phyloP scores from a whole-genome alignment of 2,888 invertebrate species.

The Eucera pruinosa region DNA sequence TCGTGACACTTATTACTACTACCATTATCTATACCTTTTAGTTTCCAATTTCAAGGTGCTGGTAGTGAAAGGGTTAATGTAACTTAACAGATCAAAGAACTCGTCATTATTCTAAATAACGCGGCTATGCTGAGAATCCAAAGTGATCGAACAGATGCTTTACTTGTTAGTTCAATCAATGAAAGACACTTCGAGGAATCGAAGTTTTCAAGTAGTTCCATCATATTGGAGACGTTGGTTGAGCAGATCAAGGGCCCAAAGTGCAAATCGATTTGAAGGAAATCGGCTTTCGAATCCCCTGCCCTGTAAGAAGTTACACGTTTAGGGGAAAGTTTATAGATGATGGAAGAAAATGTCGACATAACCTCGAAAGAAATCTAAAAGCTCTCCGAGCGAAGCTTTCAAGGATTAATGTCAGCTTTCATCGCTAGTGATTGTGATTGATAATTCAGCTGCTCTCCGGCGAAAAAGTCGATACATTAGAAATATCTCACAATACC shows the following conservation, averaged over 20 bases:
- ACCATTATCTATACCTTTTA: too few relatives aligned
- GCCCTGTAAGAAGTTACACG: constrained; percentile 32
- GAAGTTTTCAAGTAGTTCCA: constrained; percentile 36
- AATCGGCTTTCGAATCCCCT: constrained; percentile 28
- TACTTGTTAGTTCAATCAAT: constrained; percentile 27
- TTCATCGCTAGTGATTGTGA: constrained; percentile 37
- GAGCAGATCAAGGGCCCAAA: constrained; percentile 23
- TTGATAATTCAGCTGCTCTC: constrained; percentile 22
- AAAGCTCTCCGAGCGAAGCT: constrained; percentile 10
- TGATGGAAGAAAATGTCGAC: constrained; percentile 30
- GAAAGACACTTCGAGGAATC: constrained; percentile 21
- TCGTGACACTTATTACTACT: too few relatives aligned
- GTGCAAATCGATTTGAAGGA: constrained; percentile 45
- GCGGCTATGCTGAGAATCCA: neutral
- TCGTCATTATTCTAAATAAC: constrained; percentile 1
- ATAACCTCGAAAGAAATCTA: constrained; percentile 22
- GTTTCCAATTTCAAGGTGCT: too few relatives aligned
- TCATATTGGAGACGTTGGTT: constrained; percentile 5
- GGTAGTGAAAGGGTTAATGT: too few relatives aligned
- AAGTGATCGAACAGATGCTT: neutral
- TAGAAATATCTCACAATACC: neutral
- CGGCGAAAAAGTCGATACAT: neutral
- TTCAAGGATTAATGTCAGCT: constrained; percentile 45
- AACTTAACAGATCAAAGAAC: too few relatives aligned
- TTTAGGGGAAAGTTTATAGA: constrained; percentile 14